Conservation (phyloP, 2,888 invertebrate genomes). For the Endotricha flammealis region DNA sequence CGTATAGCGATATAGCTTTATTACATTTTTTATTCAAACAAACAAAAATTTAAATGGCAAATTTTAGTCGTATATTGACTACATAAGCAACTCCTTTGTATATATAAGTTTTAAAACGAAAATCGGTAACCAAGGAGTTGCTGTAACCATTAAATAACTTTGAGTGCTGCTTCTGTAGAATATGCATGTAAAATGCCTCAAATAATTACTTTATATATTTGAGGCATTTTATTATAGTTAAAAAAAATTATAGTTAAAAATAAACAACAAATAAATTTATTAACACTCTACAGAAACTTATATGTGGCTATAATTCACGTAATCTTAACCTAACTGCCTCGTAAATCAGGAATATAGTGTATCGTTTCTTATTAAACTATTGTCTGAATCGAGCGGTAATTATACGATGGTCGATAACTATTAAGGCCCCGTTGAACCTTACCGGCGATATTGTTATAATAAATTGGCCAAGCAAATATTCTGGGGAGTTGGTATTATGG, state of each 20-base stretch:
- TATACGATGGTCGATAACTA: conserved; percentile 66
- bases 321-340: conserved; percentile 48
- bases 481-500: background rate
- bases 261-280: conserved; percentile 71
- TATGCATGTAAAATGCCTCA: too few species aligned
- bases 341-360: conserved; percentile 69
- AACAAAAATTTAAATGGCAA: too few species aligned
- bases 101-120: too few species aligned
- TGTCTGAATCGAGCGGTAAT: conserved; percentile 69
- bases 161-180: too few species aligned
- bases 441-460: conserved; percentile 68
- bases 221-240: too few species aligned
- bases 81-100: too few species aligned
- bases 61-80: too few species aligned
- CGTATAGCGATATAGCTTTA: too few species aligned
- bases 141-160: too few species aligned
- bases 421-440: conserved; percentile 60
- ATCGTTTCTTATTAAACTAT: conserved; percentile 74
- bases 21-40: too few species aligned
- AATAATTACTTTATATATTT: too few species aligned
- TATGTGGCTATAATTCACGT: conserved; percentile 68
- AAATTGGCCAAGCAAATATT: conserved; percentile 48
- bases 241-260: conserved; percentile 38
- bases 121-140: too few species aligned
- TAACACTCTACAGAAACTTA: background rate